These are phyloP conservation scores for Melieria crassipennis DNA, from an alignment of 2,888 invertebrate species.

Conservation along the genomic window DNA sequence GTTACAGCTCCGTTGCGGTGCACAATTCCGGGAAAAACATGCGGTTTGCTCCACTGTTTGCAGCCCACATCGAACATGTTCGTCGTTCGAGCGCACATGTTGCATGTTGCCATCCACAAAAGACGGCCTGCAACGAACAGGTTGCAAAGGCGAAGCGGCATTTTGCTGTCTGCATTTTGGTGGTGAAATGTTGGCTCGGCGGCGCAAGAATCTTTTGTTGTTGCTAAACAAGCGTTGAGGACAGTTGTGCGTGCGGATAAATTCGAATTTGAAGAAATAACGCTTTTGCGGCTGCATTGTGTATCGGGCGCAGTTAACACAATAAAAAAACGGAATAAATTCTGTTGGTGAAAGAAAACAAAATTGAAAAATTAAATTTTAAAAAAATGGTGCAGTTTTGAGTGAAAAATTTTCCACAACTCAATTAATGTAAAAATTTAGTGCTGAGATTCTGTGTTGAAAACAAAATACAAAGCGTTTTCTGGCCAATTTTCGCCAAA, in stretches of 20 bases:
- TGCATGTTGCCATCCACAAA: neutral
- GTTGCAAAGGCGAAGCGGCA: neutral
- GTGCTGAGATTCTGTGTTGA: no score
- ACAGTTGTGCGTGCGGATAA: slow-evolving; percentile 5
- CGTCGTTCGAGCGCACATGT: neutral
- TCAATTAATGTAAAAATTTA: no score
- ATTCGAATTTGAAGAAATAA: neutral
- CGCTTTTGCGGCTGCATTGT: neutral
- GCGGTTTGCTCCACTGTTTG: slow-evolving; percentile 8
- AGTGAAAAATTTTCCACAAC: no score
- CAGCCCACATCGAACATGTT: slow-evolving; percentile 8
- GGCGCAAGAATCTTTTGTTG: slow-evolving; percentile 6
- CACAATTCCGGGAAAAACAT: no score
- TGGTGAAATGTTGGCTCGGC: neutral
- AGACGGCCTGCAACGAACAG: slow-evolving; percentile 13
- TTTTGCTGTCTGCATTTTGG: neutral
- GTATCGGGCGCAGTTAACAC: neutral
- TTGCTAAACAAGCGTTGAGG: slow-evolving; percentile 9
- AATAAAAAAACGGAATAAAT: neutral
- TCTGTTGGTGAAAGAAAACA: slow-evolving; percentile 11
- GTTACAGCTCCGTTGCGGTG: no score
- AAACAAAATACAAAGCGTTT: no score
- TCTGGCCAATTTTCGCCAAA: no score
- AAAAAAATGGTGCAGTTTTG: neutral
- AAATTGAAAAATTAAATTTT: slow-evolving; percentile 9